A percentile compares a stretch with the other conserved stretches of the same genome.
Evolutionary conservation across 2,797 vertebrate species (phyloP).

Genomic region (Cossypha polioptera): DNA sequence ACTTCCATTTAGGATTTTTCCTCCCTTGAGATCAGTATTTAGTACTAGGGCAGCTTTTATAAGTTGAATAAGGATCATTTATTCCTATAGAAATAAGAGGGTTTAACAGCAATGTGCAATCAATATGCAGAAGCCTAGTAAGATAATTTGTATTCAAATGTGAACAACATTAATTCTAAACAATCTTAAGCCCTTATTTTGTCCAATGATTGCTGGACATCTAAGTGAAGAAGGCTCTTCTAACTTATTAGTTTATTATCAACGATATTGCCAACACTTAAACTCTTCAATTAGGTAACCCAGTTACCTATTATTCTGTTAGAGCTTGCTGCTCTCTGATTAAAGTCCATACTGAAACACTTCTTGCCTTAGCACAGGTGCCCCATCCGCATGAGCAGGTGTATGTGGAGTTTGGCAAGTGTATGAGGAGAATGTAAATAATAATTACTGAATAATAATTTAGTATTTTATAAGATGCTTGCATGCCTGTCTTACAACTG

Average conservation of each 20-base stretch:
- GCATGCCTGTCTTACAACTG: background rate
- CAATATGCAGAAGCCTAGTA: conserved; percentile 46
- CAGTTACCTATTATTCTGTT: conserved; percentile 1
- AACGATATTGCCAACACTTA: background rate
- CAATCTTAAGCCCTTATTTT: conserved; percentile 44
- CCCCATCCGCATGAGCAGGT: background rate
- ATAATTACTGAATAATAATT: background rate
- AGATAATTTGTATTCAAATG: conserved; percentile 60
- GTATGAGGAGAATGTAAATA: background rate
- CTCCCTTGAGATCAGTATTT: conserved; percentile 63
- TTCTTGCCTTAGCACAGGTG: background rate
- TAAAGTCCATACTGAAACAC: background rate
- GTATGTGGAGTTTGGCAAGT: background rate
- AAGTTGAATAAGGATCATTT: conserved; percentile 69
- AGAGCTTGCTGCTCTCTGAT: conserved; percentile 1
- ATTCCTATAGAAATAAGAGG: conserved; percentile 70
- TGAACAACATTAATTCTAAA: conserved; percentile 40
- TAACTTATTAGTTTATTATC: conserved; percentile 25
- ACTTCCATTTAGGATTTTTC: conserved; percentile 33
- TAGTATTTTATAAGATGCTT: background rate
- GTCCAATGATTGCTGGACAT: conserved; percentile 4
- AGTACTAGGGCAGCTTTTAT: conserved; percentile 67
- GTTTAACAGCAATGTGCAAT: conserved; percentile 51
- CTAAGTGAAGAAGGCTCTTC: conserved; percentile 5
- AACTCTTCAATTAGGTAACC: conserved; percentile 12